Base-by-base conservation (phyloP, 2,797 vertebrate genomes). In the Mastacembelus armatus region DNA sequence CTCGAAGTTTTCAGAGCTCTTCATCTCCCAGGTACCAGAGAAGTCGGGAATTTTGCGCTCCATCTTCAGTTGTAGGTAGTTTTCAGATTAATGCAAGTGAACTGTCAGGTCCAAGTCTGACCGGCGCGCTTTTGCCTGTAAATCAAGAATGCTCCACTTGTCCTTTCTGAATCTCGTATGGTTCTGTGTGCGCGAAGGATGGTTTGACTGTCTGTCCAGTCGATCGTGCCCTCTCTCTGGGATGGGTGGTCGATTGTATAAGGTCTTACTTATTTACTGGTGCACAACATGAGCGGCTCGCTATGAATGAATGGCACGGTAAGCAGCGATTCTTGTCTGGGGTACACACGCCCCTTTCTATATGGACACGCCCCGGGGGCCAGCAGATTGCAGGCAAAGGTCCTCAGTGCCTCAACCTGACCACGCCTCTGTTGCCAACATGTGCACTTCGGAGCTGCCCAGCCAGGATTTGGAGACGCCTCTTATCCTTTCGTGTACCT, bases 11-110 rank as follows among this genome's bases (percentile, higher is more conserved):
- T 96, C 96, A 1, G 96, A 98, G 58, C 92, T 95, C 77, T 93
- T 95, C 94, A 98, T 98, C 70, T 94, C 96, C 97, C 96, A 98
- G 71, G 91, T 95, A 54, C 97, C 97, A 33, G 96, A 88, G 85
- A 98, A 98, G 80, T 96, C 90, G 1, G 96, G 94, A 85, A 95
- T 94, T 88, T 90, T 93, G 72, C 89, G 85, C 67, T 94, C 93
- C 94, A 95, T 95, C 10, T 77, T 78, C 3, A 4, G 15, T 18
- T 66, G 57, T 66, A 56, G 54, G 60, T 71, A 24, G 22, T 67
- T 55, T 50, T 26, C 0, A 11, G 38, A 29, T 56, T 4, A 49
- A 18, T 50, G 19, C 1, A 39, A 30, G 4, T 66, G 3, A 54
- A 40, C 12, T 61, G 74, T 81, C 63, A 71, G 76, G 47, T 90